Evolutionary conservation across 2,113 vertebrate species (phyloP).

Genomic region (Heteronetta atricapilla): DNA sequence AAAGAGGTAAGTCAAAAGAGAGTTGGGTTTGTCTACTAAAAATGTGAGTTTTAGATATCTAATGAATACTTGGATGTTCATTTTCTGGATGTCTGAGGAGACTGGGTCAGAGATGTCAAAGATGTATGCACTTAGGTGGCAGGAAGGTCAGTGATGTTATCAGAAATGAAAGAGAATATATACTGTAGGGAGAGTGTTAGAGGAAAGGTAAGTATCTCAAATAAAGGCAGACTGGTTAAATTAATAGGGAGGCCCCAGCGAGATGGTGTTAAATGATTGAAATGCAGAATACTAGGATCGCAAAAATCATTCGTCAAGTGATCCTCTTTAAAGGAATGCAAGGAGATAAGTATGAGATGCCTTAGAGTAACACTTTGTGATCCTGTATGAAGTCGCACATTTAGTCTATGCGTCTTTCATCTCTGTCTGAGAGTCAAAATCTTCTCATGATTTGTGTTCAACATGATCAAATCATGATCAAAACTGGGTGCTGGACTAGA

Average conservation of each 20-base stretch:
- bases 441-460: neutral
- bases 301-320: neutral
- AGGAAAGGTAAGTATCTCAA: neutral
- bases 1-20: neutral
- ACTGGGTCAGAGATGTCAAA: neutral
- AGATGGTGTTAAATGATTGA: neutral
- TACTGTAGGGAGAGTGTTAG: neutral
- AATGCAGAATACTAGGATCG: neutral
- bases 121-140: fast-evolving
- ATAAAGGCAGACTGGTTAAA: neutral
- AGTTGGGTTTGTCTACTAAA: neutral
- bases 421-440: neutral
- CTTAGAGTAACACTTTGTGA: neutral
- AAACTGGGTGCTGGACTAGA: neutral
- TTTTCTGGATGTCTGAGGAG: neutral
- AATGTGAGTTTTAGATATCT: neutral
- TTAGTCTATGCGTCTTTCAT: neutral
- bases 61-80: neutral
- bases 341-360: neutral
- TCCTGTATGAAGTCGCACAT: neutral
- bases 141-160: neutral
- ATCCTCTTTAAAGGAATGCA: neutral
- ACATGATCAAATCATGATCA: neutral
- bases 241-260: neutral
- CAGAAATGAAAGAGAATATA: neutral